phyloP scores from a whole-genome alignment of 2,888 invertebrate species.

The Meliscaeva auricollis region DNA sequence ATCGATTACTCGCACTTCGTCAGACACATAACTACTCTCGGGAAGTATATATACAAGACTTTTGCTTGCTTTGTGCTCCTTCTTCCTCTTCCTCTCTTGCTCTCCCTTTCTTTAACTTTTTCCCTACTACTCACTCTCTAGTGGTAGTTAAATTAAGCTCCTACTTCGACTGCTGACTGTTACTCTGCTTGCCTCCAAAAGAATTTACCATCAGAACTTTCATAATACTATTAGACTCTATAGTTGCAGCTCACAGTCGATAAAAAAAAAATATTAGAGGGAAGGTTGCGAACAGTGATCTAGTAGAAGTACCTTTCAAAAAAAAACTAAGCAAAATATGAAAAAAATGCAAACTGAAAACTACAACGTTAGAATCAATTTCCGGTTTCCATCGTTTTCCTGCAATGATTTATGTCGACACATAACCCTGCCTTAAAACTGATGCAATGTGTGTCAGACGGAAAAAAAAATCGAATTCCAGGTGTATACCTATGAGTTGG shows the following conservation, averaged over 20 bases:
- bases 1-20: conserved; percentile 70
- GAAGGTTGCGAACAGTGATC: neutral
- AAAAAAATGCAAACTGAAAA: conserved; percentile 33
- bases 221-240: conserved; percentile 54
- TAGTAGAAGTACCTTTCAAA: neutral
- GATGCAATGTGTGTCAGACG: conserved; percentile 52
- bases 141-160: neutral
- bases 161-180: neutral
- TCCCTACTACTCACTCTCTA: neutral
- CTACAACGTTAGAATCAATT: conserved; percentile 66
- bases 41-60: conserved; percentile 7
- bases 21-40: conserved; percentile 53
- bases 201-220: conserved; percentile 47
- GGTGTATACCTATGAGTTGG: too few species aligned
- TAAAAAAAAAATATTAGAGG: neutral
- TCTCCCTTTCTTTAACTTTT: neutral
- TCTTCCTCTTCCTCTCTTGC: too few species aligned
- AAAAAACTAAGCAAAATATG: neutral
- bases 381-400: conserved; percentile 59
- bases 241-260: conserved; percentile 33
- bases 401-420: conserved; percentile 57
- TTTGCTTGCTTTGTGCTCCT: too few species aligned
- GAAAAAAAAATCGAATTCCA: conserved; percentile 46
- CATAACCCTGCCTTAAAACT: conserved; percentile 21
- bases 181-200: conserved; percentile 1